Evolutionary conservation across 2,888 invertebrate species (phyloP).

Genomic region (Mesopsocus fuscifrons): DNA sequence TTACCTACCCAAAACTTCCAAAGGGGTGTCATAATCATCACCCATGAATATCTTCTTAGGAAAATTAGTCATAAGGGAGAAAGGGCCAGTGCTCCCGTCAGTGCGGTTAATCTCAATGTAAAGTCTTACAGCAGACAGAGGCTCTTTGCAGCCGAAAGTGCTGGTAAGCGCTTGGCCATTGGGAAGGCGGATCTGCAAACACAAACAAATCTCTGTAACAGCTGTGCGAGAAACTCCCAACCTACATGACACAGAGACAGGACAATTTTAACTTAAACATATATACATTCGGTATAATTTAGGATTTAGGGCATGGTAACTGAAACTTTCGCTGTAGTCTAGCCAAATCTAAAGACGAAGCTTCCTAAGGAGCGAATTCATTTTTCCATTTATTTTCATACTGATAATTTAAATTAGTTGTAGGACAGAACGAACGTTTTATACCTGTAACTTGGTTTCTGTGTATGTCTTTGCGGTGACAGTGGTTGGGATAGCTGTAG

Average conservation of each 20-base stretch:
- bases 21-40: constrained; percentile 77
- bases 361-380: too few relatives aligned
- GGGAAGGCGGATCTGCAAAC: constrained; percentile 46
- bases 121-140: constrained; percentile 73
- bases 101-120: constrained; percentile 72
- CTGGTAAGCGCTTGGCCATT: constrained; percentile 54
- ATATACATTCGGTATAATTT: background rate
- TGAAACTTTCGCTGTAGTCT: background rate
- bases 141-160: constrained; percentile 69
- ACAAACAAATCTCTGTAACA: constrained; percentile 10
- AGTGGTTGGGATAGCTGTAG: constrained; percentile 21
- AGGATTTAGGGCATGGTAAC: background rate
- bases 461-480: constrained; percentile 35
- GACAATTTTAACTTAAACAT: background rate
- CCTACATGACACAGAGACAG: background rate
- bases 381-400: too few relatives aligned
- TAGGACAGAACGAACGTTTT: too few relatives aligned
- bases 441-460: constrained; percentile 45
- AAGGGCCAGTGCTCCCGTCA: constrained; percentile 38
- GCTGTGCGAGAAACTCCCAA: background rate
- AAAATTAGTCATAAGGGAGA: constrained; percentile 80
- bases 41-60: constrained; percentile 69
- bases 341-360: too few relatives aligned
- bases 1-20: constrained; percentile 55
- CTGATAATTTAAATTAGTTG: too few relatives aligned